Conservation (phyloP, 2,888 invertebrate species). For the Andrena hattorfiana region DNA sequence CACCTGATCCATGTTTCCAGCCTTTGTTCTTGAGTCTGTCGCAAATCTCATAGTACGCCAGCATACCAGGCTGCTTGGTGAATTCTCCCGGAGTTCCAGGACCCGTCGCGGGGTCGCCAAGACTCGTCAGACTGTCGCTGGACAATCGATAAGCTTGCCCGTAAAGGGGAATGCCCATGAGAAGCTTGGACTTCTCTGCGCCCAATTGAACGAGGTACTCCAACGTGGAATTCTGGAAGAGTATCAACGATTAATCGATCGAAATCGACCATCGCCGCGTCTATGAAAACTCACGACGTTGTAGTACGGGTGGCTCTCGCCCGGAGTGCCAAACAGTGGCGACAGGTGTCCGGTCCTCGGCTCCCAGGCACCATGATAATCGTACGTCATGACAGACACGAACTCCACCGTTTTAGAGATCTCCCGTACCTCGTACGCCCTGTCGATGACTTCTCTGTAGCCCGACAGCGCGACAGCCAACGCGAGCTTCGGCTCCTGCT, state of each 20-base stretch:
- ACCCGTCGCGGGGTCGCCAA: constrained; percentile 89
- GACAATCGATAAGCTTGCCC: constrained; percentile 93
- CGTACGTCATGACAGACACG: constrained; percentile 94
- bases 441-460: constrained; percentile 95
- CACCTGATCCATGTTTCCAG: constrained; percentile 78
- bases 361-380: constrained; percentile 97
- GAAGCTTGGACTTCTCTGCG: constrained; percentile 91
- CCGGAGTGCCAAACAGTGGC: constrained; percentile 89
- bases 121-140: constrained; percentile 81
- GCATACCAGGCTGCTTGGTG: constrained; percentile 94
- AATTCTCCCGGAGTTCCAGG: constrained; percentile 93
- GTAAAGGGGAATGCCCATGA: constrained; percentile 94
- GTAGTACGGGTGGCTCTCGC: constrained; percentile 91
- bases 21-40: constrained; percentile 85
- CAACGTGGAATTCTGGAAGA: constrained; percentile 91
- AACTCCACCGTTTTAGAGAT: constrained; percentile 91
- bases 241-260: neutral
- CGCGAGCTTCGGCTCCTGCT: constrained; percentile 89
- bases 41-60: constrained; percentile 95
- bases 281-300: constrained; percentile 88
- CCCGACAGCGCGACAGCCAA: constrained; percentile 95
- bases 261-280: too few relatives aligned
- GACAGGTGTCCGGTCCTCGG: constrained; percentile 92
- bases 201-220: constrained; percentile 91
- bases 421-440: constrained; percentile 92